Evolutionary conservation across 2,888 invertebrate species (phyloP).

Genomic region (Phortica okadai): DNA sequence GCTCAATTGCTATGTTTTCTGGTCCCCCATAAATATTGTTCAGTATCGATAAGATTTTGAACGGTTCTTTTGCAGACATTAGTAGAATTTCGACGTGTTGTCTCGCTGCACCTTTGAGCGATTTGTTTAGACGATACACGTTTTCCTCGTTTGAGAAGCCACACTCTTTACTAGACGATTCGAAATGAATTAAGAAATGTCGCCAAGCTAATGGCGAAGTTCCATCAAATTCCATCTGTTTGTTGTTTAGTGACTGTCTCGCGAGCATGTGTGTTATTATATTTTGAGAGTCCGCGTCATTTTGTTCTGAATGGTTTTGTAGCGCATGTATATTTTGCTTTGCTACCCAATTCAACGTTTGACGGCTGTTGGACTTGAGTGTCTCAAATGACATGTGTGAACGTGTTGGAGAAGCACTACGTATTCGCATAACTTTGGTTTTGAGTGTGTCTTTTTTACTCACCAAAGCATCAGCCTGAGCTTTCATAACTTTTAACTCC

Average conservation of each 20-base stretch:
- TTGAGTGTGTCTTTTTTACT: neutral
- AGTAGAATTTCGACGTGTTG: slow-evolving; percentile 17
- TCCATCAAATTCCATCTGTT: too few species aligned
- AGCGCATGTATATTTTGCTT: slow-evolving; percentile 17
- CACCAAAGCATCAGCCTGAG: neutral
- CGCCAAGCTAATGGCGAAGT: too few species aligned
- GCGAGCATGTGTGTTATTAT: too few species aligned
- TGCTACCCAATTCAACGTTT: too few species aligned
- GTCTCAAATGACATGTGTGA: neutral
- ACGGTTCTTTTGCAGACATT: slow-evolving; percentile 27
- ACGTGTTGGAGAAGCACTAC: neutral
- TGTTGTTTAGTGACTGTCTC: too few species aligned
- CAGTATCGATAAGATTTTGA: neutral
- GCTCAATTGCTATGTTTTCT: slow-evolving; percentile 5
- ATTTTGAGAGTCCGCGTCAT: too few species aligned
- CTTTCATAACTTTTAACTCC: neutral
- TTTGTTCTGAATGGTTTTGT: slow-evolving; percentile 28
- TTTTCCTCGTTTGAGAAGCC: slow-evolving; percentile 28
- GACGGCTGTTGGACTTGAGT: neutral
- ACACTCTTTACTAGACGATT: neutral
- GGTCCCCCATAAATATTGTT: neutral
- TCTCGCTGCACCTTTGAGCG: neutral
- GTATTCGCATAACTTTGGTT: neutral
- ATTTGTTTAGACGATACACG: slow-evolving; percentile 8
- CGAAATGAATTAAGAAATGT: too few species aligned